phyloP scores from a whole-genome alignment of 2,888 invertebrate genomes.

The Macrosiphum euphorbiae region DNA sequence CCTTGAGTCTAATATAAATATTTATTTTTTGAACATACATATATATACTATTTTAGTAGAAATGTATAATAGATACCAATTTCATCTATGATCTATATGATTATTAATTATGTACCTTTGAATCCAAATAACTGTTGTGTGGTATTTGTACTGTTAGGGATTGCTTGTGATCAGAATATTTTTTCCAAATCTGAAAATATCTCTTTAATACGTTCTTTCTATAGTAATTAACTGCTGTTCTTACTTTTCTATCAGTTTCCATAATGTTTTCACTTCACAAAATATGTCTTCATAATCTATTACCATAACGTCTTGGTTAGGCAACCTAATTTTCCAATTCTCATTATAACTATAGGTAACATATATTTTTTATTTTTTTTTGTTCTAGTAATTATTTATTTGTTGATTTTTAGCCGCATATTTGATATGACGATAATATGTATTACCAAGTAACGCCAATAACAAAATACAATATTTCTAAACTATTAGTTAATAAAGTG shows the following conservation, averaged over 20 bases:
- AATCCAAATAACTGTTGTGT: not conserved
- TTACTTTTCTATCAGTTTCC: slow-evolving; percentile 44
- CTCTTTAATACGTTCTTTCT: slow-evolving; percentile 14
- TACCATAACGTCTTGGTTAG: not conserved
- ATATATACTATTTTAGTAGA: not conserved
- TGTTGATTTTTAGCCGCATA: not conserved
- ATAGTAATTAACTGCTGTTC: slow-evolving; percentile 8
- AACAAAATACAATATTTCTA: not conserved
- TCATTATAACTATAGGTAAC: not conserved
- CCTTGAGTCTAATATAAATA: not conserved
- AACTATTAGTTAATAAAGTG: not conserved
- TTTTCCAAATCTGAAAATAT: slow-evolving; percentile 32
- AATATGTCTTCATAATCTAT: not conserved
- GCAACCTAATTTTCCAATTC: not conserved
- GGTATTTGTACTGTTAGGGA: not conserved
- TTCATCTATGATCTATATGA: not conserved
- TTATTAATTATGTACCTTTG: not conserved
- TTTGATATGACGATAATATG: not conserved
- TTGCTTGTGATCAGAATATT: not conserved
- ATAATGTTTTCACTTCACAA: not conserved
- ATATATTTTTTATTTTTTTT: not conserved
- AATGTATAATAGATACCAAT: not conserved
- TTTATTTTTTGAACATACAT: not conserved
- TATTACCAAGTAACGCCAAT: not conserved
- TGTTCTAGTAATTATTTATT: not conserved